Evolutionary conservation across 2,888 invertebrate genomes (phyloP), one percentile per base, ranked within the genome.

Genomic region (Megaustenia siamemsis): DNA sequence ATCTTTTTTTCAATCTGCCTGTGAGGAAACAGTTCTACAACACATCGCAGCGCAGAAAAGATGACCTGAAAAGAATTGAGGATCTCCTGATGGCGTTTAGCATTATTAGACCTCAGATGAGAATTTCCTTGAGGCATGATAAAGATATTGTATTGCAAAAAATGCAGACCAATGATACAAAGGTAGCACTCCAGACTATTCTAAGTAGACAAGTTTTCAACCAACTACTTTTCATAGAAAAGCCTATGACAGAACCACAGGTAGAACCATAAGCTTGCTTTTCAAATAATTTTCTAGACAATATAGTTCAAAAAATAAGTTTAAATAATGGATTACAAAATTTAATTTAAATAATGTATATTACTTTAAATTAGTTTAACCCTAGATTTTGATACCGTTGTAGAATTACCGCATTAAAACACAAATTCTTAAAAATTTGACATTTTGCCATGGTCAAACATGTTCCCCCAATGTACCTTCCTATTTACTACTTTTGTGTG

Each of bases 1-100:
- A 95, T 85, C 90, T 96, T 69, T 96, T 96, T 90, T 94, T 94
- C 89, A 94, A 95, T 85, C 88, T 95, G 35, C 96, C 96, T 28
- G 96, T 96, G 0, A 93, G 96, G 28, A 94, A 94, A 86, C 95
- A 96, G 90, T 94, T 94, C 85, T 94, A 95, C 82, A 94, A 92
- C 81, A 93, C 94, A 40, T 89, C 91, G 1, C 95, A 94, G 84
- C 94, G 93, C 86, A 93, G 94, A 49, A 94, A 93, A 86, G 95
- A 95, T 80, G 95, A 95, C 86, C 87, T 96, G 43, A 95, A 95
- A 90, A 94, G 93, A 82, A 92, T 95, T 12, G 95, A 95, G 91
- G 93, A 91, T 35, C 89, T 95, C 4, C 90, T 96, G 21, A 94
- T 95, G 90, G 93, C 94, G 3, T 95, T 94, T 89, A 94, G 94